Evolutionary conservation across 92 coral and sea anemone species (phyloP), one percentile per base, ranked within the genome.

Genomic region (Actinernus sp.): DNA sequence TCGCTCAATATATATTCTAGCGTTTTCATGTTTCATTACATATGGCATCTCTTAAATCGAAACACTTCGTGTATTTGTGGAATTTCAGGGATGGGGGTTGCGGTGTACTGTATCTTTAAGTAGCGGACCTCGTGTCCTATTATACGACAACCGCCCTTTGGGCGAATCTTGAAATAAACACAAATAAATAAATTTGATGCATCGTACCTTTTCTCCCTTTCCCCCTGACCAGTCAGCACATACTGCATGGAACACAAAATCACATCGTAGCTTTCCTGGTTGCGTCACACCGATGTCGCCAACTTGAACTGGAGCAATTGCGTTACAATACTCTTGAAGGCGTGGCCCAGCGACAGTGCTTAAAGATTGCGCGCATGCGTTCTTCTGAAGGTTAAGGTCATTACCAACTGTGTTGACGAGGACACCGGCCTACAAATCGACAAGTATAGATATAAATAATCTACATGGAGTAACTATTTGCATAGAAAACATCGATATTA

Each of bases 321-420:
- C 27, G 4, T 20, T 63, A 49, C 93, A 87, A 31, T 87, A 66
- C n/a, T 52, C 58, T 36, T 82, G 89, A 11, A 87, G 74, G 4
- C 1, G 30, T n/a, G 93, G 77, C 23, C 89, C 93, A 10, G 93
- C 93, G 10, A 63, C 89, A 21, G n/a, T 46, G 27, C 85, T 69
- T 18, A 87, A 50, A 38, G 89, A 72, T 69, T 43, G 63, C 0
- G 85, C 71, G 51, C 93, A 74, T 2, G 88, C 81, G 40, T 82
- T 81, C 36, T 28, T 67, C 19, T 65, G 55, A 21, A 87, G 73
- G 21, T 87, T 54, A 12, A 87, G 59, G 32, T 82, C 79, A 32
- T 56, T 40, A 8, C 84, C 58, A 14, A 85, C 66, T 7, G 93
- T 75, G 36, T 87, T 87, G 17, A 87, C 93, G 16, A 87, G 61